Conservation (phyloP, 2,797 vertebrate species). For the Clarias fuscus region DNA sequence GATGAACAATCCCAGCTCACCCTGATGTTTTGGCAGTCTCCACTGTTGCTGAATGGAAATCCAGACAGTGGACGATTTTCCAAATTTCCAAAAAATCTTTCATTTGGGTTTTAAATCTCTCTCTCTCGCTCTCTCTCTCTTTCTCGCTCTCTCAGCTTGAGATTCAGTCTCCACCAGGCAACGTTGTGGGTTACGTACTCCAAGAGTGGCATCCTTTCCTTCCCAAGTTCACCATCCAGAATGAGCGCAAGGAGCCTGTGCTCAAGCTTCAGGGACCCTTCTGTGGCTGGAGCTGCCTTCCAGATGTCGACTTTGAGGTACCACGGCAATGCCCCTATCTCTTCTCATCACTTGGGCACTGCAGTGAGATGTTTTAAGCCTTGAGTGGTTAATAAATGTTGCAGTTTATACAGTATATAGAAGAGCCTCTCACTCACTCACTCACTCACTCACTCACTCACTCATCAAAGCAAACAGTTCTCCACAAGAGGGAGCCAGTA, state of each 20-base stretch:
- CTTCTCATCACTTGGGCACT: slow-evolving; percentile 26
- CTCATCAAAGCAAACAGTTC: not conserved
- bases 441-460: not conserved
- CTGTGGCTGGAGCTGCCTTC: slow-evolving; percentile 84
- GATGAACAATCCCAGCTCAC: not conserved
- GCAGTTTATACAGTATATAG: not conserved
- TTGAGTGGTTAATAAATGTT: not conserved
- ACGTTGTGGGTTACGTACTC: slow-evolving; percentile 81
- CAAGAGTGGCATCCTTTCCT: slow-evolving; percentile 88
- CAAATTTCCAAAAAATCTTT: slow-evolving; percentile 10
- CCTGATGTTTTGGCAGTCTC: not conserved
- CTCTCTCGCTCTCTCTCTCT: not conserved
- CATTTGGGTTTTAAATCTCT: not conserved
- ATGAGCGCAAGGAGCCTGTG: slow-evolving; percentile 76
- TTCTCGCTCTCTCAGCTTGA: slow-evolving; percentile 77
- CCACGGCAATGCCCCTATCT: not conserved
- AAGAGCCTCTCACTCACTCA: not conserved
- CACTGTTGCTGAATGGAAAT: slow-evolving; percentile 2
- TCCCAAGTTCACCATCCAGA: slow-evolving; percentile 85
- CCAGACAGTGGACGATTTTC: not conserved
- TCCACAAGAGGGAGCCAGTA: not conserved
- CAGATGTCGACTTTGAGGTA: slow-evolving; percentile 92
- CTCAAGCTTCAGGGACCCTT: slow-evolving; percentile 86
- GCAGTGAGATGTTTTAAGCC: not conserved
- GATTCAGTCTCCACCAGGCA: slow-evolving; percentile 87